These are phyloP conservation scores for Trichonephila inaurata DNA, from an alignment of 1,140 invertebrate species.

Conservation along the genomic window DNA sequence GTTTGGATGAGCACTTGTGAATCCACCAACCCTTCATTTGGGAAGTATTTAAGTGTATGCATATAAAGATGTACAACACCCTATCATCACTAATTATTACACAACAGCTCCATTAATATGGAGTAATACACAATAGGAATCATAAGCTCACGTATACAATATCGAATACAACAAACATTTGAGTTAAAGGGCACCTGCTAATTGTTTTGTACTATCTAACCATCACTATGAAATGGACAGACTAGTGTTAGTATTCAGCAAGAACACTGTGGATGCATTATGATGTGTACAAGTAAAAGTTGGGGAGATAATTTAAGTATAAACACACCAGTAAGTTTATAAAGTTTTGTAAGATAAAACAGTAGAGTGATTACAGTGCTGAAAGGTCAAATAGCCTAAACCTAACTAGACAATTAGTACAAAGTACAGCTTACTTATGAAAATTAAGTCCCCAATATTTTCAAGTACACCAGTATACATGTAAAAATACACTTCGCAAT, in stretches of 20 bases:
- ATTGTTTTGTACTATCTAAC: slow-evolving; percentile 77
- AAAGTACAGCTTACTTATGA: slow-evolving; percentile 48
- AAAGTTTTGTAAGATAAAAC: slow-evolving; percentile 55
- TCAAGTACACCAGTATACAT: slow-evolving; percentile 71
- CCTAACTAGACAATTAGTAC: slow-evolving; percentile 51
- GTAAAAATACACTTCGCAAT: slow-evolving; percentile 73
- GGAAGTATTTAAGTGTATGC: slow-evolving; percentile 49
- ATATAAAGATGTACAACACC: slow-evolving; percentile 70
- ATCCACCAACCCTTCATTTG: slow-evolving; percentile 37
- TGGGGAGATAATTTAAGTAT: slow-evolving; percentile 69
- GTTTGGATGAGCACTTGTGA: slow-evolving; percentile 70
- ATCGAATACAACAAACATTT: slow-evolving; percentile 73
- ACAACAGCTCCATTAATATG: slow-evolving; percentile 69
- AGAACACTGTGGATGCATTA: slow-evolving; percentile 71
- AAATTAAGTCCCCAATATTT: slow-evolving; percentile 74
- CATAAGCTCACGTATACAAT: slow-evolving; percentile 75
- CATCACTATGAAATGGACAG: slow-evolving; percentile 76
- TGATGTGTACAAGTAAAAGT: slow-evolving; percentile 71
- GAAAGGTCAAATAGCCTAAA: slow-evolving; percentile 56
- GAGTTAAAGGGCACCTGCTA: slow-evolving; percentile 77
- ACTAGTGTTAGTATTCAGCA: slow-evolving; percentile 76
- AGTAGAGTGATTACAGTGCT: slow-evolving; percentile 58
- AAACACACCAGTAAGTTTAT: slow-evolving; percentile 43
- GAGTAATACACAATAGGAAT: slow-evolving; percentile 74
- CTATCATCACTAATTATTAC: slow-evolving; percentile 70